These are phyloP conservation scores for Pipa parva DNA, from an alignment of 2,113 vertebrate genomes.

Conservation along the genomic window DNA sequence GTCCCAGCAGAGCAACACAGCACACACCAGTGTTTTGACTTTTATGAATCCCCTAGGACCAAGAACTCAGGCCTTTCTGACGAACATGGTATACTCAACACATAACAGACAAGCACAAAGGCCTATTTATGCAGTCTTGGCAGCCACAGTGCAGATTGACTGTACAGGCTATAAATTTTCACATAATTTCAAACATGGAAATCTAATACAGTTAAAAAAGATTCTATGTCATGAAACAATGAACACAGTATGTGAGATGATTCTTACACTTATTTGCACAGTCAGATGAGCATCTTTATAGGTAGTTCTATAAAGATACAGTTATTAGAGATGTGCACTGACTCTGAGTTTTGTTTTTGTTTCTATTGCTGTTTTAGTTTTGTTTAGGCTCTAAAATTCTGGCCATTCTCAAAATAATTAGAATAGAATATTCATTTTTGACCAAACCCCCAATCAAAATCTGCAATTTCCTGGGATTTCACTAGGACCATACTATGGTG, in stretches of 20 bases:
- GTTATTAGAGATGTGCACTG: too few species aligned
- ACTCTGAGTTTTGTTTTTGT: too few species aligned
- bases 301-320: slow-evolving; percentile 48
- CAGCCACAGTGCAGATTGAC: slow-evolving; percentile 70
- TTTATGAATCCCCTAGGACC: slow-evolving; percentile 71
- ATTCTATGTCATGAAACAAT: slow-evolving; percentile 52
- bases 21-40: slow-evolving; percentile 75
- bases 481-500: too few species aligned
- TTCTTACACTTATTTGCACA: slow-evolving; percentile 59
- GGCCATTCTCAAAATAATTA: too few species aligned
- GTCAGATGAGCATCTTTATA: slow-evolving; percentile 47
- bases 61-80: slow-evolving; percentile 68
- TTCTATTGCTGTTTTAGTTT: too few species aligned
- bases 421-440: too few species aligned
- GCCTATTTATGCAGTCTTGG: slow-evolving; percentile 77
- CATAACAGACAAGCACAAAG: slow-evolving; percentile 76
- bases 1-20: slow-evolving; percentile 67
- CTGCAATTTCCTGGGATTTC: too few species aligned
- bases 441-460: too few species aligned
- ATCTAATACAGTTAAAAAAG: slow-evolving; percentile 56
- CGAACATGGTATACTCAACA: slow-evolving; percentile 69
- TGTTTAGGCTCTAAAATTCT: too few species aligned
- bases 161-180: slow-evolving; percentile 74
- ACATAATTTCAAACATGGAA: slow-evolving; percentile 66
- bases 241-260: slow-evolving; percentile 60